phyloP scores from a whole-genome alignment of 2,113 vertebrate genomes.

The Guaruba guarouba region DNA sequence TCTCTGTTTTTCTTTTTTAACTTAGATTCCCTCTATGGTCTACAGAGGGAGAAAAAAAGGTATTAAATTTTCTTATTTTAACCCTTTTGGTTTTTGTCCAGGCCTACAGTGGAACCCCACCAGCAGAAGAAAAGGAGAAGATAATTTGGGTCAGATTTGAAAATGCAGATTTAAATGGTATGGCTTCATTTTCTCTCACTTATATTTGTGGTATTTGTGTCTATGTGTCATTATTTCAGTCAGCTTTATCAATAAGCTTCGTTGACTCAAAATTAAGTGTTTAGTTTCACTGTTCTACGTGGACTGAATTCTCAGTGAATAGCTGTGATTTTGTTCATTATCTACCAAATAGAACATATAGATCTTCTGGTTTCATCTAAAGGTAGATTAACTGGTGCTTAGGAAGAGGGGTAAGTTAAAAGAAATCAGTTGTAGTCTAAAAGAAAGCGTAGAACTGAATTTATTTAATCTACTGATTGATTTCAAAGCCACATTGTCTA shows the following conservation, averaged over 20 bases:
- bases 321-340: neutral
- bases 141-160: conserved; percentile 98
- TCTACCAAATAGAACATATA: neutral
- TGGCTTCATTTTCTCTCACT: neutral
- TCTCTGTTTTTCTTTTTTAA: neutral
- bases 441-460: neutral
- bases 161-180: conserved; percentile 95
- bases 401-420: neutral
- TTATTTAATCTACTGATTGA: neutral
- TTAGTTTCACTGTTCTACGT: neutral
- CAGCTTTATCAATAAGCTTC: neutral
- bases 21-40: neutral
- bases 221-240: neutral
- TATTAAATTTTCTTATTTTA: neutral
- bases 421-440: neutral
- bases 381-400: neutral
- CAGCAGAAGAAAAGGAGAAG: conserved; percentile 96
- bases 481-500: neutral
- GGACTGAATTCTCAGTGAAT: neutral
- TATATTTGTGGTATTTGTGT: neutral
- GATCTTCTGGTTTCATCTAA: neutral
- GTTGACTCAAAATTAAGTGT: neutral
- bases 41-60: neutral
- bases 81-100: conserved; percentile 54
- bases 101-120: conserved; percentile 91